Percentiles rank a stretch among this genome's conserved stretches.
phyloP scores from a whole-genome alignment of 2,888 invertebrate species.

The Zele albiditarsus region DNA sequence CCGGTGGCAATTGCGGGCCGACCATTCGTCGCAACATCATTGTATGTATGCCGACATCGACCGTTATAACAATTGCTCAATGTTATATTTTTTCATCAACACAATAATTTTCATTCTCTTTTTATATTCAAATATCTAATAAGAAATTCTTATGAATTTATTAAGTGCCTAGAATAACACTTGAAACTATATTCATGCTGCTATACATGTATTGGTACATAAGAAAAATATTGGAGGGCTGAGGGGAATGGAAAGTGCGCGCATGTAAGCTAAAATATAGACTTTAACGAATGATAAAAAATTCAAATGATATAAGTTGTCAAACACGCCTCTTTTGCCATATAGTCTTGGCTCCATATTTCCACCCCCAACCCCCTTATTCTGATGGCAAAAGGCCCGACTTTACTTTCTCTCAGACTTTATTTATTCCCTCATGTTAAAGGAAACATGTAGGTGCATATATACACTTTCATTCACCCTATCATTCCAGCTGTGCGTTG shows the following conservation, averaged over 20 bases:
- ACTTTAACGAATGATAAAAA: conserved; percentile 49
- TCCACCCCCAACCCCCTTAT: conserved; percentile 11
- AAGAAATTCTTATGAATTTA: neutral
- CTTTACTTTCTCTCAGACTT: conserved; percentile 9
- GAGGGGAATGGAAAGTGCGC: conserved; percentile 41
- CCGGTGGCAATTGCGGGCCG: conserved; percentile 46
- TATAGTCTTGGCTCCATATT: conserved; percentile 34
- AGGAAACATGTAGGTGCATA: neutral
- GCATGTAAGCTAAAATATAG: conserved; percentile 44
- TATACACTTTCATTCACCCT: conserved; percentile 43
- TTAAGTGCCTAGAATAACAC: neutral
- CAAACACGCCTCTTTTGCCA: conserved; percentile 45
- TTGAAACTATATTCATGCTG: neutral
- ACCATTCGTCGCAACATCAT: neutral
- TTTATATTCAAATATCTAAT: neutral
- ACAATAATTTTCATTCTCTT: neutral
- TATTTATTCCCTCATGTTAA: conserved; percentile 1
- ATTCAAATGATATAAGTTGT: conserved; percentile 52
- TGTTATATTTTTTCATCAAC: neutral
- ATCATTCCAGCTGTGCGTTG: conserved; percentile 44
- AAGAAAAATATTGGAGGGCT: neutral
- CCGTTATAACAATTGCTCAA: neutral
- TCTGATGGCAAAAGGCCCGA: conserved; percentile 21
- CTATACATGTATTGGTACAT: neutral
- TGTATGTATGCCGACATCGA: neutral